phyloP scores from a whole-genome alignment of 2,113 vertebrate genomes.

The Protobothrops mucrosquamatus region DNA sequence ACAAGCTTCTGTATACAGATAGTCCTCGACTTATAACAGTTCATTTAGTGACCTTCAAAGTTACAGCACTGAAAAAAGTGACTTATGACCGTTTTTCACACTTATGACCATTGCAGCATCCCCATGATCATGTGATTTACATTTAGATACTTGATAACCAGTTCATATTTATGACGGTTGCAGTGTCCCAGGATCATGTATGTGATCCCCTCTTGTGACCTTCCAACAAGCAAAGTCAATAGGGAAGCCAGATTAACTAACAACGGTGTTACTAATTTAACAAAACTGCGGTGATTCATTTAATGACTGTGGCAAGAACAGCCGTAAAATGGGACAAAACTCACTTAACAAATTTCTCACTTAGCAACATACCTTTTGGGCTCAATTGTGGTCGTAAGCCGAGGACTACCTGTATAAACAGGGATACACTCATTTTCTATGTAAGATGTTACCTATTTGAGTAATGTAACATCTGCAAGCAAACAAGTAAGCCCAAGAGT shows the following conservation, averaged over 20 bases:
- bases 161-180: background rate
- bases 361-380: too few species aligned
- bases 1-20: background rate
- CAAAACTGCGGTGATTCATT: too few species aligned
- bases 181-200: too few species aligned
- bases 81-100: background rate
- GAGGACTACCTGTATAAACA: too few species aligned
- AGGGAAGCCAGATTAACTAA: too few species aligned
- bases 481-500: background rate
- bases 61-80: background rate
- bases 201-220: too few species aligned
- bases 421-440: background rate
- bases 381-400: too few species aligned
- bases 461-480: background rate
- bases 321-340: too few species aligned
- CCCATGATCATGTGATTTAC: background rate
- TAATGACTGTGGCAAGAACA: too few species aligned
- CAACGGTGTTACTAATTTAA: too few species aligned
- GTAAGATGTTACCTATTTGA: background rate
- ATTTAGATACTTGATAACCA: background rate
- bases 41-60: background rate
- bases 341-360: too few species aligned
- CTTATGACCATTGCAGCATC: background rate
- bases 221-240: too few species aligned
- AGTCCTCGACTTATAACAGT: background rate